These are phyloP conservation scores for Caranx melampygus DNA, from an alignment of 2,113 vertebrate species.

Conservation along the genomic window DNA sequence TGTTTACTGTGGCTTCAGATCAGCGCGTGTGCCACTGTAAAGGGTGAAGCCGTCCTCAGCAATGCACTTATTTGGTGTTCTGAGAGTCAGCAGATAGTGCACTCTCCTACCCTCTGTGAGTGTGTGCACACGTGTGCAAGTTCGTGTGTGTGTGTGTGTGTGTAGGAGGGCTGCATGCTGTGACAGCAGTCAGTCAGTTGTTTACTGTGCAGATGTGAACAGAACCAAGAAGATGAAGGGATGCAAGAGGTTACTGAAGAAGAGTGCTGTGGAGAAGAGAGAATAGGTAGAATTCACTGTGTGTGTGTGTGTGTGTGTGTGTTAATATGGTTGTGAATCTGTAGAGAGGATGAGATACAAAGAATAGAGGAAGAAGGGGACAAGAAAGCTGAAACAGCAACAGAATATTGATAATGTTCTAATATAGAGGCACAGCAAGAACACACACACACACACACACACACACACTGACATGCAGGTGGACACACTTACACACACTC, in stretches of 20 bases:
- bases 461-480: slow-evolving; percentile 5
- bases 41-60: slow-evolving; percentile 43
- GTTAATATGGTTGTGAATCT: background rate
- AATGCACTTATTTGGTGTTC: slow-evolving; percentile 37
- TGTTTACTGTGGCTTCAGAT: slow-evolving; percentile 54
- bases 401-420: slow-evolving; percentile 33
- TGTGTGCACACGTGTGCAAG: slow-evolving; percentile 1
- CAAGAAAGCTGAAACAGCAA: slow-evolving; percentile 17
- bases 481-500: slow-evolving; percentile 17
- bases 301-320: background rate
- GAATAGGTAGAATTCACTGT: background rate
- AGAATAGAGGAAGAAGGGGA: slow-evolving; percentile 18
- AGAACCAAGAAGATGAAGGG: slow-evolving; percentile 38
- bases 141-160: slow-evolving; percentile 4
- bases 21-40: slow-evolving; percentile 17
- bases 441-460: background rate
- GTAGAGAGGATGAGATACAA: background rate
- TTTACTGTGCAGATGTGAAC: slow-evolving; percentile 56
- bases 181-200: slow-evolving; percentile 73
- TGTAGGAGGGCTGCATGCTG: slow-evolving; percentile 45
- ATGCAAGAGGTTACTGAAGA: background rate
- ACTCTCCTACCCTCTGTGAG: background rate
- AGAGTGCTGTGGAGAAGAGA: background rate
- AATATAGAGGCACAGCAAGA: slow-evolving; percentile 44
- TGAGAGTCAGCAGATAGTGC: slow-evolving; percentile 55